Evolutionary conservation across 2,888 invertebrate genomes (phyloP).

Genomic region (Meghimatium bilineatum): DNA sequence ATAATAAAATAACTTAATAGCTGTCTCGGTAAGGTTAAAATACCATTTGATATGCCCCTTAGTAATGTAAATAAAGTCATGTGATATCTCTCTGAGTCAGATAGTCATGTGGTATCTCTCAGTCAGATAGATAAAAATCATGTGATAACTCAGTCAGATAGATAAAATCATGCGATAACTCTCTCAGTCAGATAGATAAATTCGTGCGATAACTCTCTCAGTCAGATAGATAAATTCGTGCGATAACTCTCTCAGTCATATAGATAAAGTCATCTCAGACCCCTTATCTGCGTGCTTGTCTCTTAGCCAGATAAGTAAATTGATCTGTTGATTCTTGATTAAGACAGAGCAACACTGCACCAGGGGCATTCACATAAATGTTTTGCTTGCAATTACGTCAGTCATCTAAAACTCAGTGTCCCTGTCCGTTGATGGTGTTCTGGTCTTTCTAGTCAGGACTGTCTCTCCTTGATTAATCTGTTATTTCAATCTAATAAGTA

Average conservation of each 20-base stretch:
- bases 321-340: too few species aligned
- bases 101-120: not conserved
- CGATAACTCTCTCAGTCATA: not conserved
- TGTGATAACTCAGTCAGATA: not conserved
- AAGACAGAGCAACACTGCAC: too few species aligned
- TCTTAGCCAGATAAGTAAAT: too few species aligned
- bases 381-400: too few species aligned
- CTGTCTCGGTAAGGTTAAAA: not conserved
- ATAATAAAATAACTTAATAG: too few species aligned
- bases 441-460: too few species aligned
- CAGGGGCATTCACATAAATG: too few species aligned
- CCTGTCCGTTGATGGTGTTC: too few species aligned
- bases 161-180: not conserved
- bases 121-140: too few species aligned
- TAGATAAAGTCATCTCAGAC: not conserved
- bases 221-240: not conserved
- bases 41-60: slow-evolving; percentile 58
- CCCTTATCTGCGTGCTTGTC: not conserved
- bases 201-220: not conserved
- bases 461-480: too few species aligned
- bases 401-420: too few species aligned
- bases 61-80: not conserved
- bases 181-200: not conserved
- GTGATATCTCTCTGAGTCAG: not conserved
- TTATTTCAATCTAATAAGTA: too few species aligned